phyloP scores from a whole-genome alignment of 2,888 invertebrate species.

The Thymelicus sylvestris region DNA sequence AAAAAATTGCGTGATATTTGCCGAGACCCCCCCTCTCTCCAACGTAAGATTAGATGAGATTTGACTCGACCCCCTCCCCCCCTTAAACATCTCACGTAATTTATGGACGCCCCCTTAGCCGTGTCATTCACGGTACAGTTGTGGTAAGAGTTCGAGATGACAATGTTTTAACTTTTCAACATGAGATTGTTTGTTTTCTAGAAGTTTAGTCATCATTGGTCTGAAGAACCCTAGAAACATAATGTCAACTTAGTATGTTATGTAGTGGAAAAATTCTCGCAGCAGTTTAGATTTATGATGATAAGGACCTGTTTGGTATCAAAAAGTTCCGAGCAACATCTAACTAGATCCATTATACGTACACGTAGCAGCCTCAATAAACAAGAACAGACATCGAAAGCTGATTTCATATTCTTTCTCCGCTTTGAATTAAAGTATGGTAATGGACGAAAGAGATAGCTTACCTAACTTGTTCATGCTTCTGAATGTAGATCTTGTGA shows the following conservation, averaged over 20 bases:
- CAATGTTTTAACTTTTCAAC: background rate
- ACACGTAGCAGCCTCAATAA: background rate
- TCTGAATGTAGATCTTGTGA: conserved; percentile 97
- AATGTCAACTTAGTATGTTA: too few relatives aligned
- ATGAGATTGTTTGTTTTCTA: background rate
- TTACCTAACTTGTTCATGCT: conserved; percentile 96
- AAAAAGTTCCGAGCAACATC: too few relatives aligned
- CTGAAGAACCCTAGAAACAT: too few relatives aligned
- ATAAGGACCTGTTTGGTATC: too few relatives aligned
- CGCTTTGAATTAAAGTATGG: conserved; percentile 10
- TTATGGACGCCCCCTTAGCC: too few relatives aligned
- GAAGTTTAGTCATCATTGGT: background rate
- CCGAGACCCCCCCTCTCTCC: too few relatives aligned
- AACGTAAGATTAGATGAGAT: too few relatives aligned
- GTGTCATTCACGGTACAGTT: background rate
- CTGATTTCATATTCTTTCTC: conserved; percentile 3
- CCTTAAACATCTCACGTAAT: too few relatives aligned
- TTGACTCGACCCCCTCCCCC: too few relatives aligned
- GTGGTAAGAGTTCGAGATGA: conserved; percentile 1
- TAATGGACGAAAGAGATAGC: conserved; percentile 9
- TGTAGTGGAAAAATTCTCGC: too few relatives aligned
- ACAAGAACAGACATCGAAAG: conserved; percentile 2
- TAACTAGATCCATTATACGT: background rate
- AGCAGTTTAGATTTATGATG: too few relatives aligned
- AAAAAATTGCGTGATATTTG: too few relatives aligned